Base-by-base conservation (phyloP, 2,113 vertebrate genomes). In the Leptobrachium leishanense region DNA sequence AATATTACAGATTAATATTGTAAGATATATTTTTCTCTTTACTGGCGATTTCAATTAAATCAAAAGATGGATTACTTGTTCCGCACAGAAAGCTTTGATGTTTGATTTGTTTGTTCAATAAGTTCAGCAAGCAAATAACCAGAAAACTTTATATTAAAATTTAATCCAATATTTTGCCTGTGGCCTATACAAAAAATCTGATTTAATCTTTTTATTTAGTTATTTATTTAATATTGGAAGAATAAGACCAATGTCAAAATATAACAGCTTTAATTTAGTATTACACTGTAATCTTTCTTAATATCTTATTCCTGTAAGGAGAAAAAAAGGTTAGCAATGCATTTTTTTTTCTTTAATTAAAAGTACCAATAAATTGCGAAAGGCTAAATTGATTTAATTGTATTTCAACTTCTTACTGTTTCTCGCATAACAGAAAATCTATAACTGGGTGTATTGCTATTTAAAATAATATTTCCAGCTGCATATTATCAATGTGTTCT, bases 171-270 rank as follows among this genome's bases (percentile, higher is more conserved):
- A 68, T 67, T 46, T 69, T 77, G 75, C 75, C 67, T 50, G 53
- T 68, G 75, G 75, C 75, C 43, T 42, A 68, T 77, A 68, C 53
- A 68, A 68, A 77, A 77, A 77, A 62, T 53, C 69, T 77, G 74
- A 76, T 55, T 31, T 31, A 77, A 77, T 68, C 75, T 68, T 15
- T 77, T 15, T 77, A 31, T 31, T 31, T 31, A 31, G 20, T 31
- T 31, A 31, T 77, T 69, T 15, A 68, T 50, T 77, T 69, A 46
- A 68, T 76, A 65, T 2, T 42, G 42, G 75, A 69, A 57, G 53
- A 57, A 77, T 59, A 77, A 77, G 59, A 41, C 55, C 50, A 43
- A 57, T 15, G 57, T 12, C 11, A 69, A 39, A 57, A 68, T 12
- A 57, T 5, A 57, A 53, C 74, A 55, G 15, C 39, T 66, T 67